These are phyloP conservation scores for Chascanopsetta lugubris DNA, from an alignment of 2,113 vertebrate species.

Conservation along the genomic window DNA sequence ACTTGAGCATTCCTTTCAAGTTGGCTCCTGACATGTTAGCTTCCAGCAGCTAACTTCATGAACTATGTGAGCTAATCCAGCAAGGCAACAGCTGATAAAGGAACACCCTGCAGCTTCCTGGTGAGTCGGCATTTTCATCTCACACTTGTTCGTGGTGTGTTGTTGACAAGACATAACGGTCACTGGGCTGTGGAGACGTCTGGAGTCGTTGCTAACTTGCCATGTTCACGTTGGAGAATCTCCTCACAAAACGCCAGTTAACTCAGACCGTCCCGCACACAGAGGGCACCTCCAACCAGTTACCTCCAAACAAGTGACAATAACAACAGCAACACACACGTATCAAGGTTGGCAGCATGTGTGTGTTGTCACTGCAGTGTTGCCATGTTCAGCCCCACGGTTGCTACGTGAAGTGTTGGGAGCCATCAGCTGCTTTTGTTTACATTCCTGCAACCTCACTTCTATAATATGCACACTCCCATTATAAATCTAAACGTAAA, in stretches of 20 bases:
- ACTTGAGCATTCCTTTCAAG: conserved; percentile 46
- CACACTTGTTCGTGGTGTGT: not conserved
- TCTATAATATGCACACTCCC: no score
- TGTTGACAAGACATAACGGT: not conserved
- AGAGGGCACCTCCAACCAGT: not conserved
- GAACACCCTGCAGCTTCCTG: conserved; percentile 51
- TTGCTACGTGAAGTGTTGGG: not conserved
- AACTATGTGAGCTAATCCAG: conserved; percentile 55
- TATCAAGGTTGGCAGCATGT: not conserved
- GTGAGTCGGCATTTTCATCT: conserved; percentile 39
- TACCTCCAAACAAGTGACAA: not conserved
- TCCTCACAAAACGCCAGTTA: no score
- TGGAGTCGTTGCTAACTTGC: not conserved
- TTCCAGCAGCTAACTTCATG: conserved; percentile 56
- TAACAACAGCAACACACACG: not conserved
- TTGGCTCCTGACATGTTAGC: conserved; percentile 60
- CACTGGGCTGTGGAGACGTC: not conserved
- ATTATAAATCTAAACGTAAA: no score
- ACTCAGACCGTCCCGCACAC: no score
- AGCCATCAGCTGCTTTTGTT: not conserved
- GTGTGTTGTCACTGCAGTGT: not conserved
- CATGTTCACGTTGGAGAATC: no score
- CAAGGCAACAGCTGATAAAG: conserved; percentile 38
- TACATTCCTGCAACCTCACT: not conserved
- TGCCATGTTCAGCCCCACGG: not conserved